A percentile compares a stretch with the other conserved stretches of the same genome.
Evolutionary conservation across 2,888 invertebrate species (phyloP).

Genomic region (Conistra vaccinii): DNA sequence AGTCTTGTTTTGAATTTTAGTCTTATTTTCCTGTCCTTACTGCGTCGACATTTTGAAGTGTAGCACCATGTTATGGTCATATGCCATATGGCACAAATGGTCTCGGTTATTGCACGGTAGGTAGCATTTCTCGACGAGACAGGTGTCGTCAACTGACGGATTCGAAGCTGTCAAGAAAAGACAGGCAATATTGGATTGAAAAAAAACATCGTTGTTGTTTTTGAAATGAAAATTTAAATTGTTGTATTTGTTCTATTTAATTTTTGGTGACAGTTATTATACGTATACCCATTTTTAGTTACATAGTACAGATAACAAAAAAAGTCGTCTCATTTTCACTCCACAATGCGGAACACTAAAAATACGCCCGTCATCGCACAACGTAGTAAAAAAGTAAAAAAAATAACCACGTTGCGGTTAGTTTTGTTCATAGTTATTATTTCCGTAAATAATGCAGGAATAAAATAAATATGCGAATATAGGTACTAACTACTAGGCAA

Average conservation of each 20-base stretch:
- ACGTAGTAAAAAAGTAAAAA: slow-evolving; percentile 41
- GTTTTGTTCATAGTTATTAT: slow-evolving; percentile 62
- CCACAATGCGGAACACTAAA: slow-evolving; percentile 45
- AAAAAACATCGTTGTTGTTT: background rate
- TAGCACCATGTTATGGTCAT: slow-evolving; percentile 48
- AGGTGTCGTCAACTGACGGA: slow-evolving; percentile 31
- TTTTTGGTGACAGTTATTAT: background rate
- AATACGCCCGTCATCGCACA: slow-evolving; percentile 36
- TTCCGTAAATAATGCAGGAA: slow-evolving; percentile 64
- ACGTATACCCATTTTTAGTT: slow-evolving; percentile 28
- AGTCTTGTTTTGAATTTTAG: no score
- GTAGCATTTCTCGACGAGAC: slow-evolving; percentile 70
- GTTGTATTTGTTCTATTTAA: no score
- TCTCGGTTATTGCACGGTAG: slow-evolving; percentile 74
- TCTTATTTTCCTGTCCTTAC: slow-evolving; percentile 68
- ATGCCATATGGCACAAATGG: slow-evolving; percentile 69
- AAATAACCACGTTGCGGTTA: slow-evolving; percentile 25
- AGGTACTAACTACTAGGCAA: slow-evolving; percentile 21
- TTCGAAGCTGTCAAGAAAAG: background rate
- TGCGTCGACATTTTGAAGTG: slow-evolving; percentile 67
- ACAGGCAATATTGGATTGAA: background rate
- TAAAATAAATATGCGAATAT: slow-evolving; percentile 46
- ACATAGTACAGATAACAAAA: background rate
- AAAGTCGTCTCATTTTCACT: slow-evolving; percentile 1
- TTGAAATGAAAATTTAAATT: no score